Conservation (phyloP, 2,113 vertebrate genomes). For the Lagopus muta region DNA sequence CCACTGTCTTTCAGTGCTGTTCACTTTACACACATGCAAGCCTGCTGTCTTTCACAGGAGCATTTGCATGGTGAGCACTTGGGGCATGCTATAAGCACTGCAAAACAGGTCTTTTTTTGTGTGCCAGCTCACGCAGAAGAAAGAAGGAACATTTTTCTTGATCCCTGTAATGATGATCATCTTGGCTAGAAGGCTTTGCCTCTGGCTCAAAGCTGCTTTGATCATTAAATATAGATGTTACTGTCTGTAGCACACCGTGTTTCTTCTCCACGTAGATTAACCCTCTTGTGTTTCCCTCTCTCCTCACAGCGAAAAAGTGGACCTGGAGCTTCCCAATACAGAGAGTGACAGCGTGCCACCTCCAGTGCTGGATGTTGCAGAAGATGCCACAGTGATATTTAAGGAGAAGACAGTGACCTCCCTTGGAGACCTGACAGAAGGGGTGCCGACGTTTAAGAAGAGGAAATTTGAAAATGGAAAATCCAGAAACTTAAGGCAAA, state of each 20-base stretch:
- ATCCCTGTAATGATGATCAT: background rate
- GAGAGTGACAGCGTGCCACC: constrained; percentile 63
- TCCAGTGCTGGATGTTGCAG: constrained; percentile 58
- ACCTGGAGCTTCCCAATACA: constrained; percentile 88
- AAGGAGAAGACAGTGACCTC: constrained; percentile 93
- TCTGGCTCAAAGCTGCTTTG: background rate
- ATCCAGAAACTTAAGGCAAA: constrained; percentile 89
- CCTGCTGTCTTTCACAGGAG: background rate
- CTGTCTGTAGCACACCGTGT: background rate
- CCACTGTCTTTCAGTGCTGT: background rate
- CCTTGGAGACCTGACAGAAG: constrained; percentile 83
- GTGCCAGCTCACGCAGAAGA: background rate
- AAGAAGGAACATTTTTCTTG: background rate
- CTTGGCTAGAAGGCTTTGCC: background rate
- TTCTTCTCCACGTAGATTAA: background rate
- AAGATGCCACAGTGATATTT: constrained; percentile 86
- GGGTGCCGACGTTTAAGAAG: constrained; percentile 86
- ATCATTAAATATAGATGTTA: background rate
- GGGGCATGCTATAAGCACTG: background rate
- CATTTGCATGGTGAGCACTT: background rate
- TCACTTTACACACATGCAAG: background rate
- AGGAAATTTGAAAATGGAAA: constrained; percentile 92
- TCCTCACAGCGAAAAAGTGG: constrained; percentile 83
- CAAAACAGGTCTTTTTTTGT: background rate
- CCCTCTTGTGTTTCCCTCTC: background rate